Conservation (phyloP, 2,797 vertebrate species). For the Balearica regulorum region DNA sequence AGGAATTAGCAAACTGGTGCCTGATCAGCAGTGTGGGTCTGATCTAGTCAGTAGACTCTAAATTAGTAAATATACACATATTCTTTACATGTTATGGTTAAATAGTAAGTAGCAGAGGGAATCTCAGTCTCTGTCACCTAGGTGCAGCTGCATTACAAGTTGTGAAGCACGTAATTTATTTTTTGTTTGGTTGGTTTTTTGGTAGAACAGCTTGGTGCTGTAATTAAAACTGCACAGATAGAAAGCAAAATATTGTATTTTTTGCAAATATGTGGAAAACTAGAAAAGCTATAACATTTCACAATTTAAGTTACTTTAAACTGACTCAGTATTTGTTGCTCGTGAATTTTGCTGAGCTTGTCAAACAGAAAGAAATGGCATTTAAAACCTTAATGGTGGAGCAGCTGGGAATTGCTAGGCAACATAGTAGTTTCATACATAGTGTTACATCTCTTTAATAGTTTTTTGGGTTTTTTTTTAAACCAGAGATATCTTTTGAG, state of each 20-base stretch:
- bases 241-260: not conserved
- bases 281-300: not conserved
- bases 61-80: not conserved
- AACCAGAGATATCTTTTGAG: not conserved
- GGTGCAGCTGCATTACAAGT: not conserved
- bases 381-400: constrained; percentile 15
- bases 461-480: not conserved
- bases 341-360: not conserved
- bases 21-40: not conserved
- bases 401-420: constrained; percentile 23
- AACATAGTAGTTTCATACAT: not conserved
- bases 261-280: not conserved
- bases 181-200: not conserved
- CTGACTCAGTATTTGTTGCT: not conserved
- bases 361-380: not conserved
- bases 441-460: not conserved
- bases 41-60: not conserved
- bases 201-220: not conserved
- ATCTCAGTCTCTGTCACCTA: not conserved
- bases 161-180: not conserved
- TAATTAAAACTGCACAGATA: not conserved
- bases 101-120: not conserved
- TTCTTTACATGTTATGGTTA: not conserved
- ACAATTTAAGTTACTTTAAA: not conserved
- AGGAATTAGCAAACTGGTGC: not conserved